Conservation (phyloP, 1,140 invertebrate species). For the Goniozus legneri region DNA sequence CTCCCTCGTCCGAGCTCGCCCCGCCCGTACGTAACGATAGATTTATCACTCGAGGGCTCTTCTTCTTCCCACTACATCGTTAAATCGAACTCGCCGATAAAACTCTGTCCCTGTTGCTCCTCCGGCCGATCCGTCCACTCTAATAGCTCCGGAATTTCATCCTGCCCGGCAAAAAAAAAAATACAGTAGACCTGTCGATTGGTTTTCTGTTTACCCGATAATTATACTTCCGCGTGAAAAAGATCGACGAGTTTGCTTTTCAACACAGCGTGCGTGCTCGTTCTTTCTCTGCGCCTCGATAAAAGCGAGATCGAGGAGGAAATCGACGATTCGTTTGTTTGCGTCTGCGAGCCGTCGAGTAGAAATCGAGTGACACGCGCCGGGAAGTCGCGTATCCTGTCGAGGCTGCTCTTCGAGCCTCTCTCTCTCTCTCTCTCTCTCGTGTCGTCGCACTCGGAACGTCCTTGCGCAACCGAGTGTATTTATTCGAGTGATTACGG, state of each 20-base stretch:
- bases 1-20: slow-evolving; percentile 8
- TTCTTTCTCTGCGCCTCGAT: slow-evolving; percentile 6
- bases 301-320: not conserved
- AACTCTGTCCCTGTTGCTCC: no score
- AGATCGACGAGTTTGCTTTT: no score
- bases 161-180: no score
- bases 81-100: no score
- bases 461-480: slow-evolving; percentile 3
- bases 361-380: slow-evolving; percentile 17
- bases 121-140: no score
- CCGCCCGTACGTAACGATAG: not conserved
- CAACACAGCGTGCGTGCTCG: not conserved
- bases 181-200: not conserved
- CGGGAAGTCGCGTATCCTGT: no score
- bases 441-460: no score
- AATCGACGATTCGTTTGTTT: no score
- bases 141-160: no score
- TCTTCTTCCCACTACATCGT: not conserved
- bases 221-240: not conserved
- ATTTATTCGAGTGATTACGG: no score
- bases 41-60: not conserved
- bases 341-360: no score
- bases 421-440: slow-evolving; percentile 7
- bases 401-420: not conserved
- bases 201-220: not conserved